Evolutionary conservation across 2,888 invertebrate genomes (phyloP).

Genomic region (Noctua janthina): DNA sequence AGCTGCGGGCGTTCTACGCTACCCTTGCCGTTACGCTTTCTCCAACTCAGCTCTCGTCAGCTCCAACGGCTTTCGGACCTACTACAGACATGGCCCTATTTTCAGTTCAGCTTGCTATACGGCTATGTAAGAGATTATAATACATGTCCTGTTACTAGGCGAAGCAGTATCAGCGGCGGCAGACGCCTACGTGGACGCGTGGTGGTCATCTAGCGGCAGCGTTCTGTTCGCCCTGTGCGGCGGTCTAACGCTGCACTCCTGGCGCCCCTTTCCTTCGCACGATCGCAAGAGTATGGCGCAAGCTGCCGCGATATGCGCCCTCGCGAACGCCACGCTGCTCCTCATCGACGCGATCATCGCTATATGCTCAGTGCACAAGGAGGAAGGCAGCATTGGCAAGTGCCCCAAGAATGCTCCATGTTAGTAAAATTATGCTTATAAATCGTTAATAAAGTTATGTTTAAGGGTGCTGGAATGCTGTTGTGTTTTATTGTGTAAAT

Average conservation of each 20-base stretch:
- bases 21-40: not conserved
- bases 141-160: slow-evolving; percentile 68
- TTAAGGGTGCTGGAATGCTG: slow-evolving; percentile 50
- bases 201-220: slow-evolving; percentile 85
- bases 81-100: not conserved
- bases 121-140: too few relatives aligned
- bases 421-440: slow-evolving; percentile 51
- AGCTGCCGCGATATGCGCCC: slow-evolving; percentile 79
- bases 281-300: slow-evolving; percentile 76
- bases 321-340: slow-evolving; percentile 79
- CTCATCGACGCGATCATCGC: slow-evolving; percentile 80
- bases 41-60: not conserved
- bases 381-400: slow-evolving; percentile 75
- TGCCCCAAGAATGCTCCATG: slow-evolving; percentile 67
- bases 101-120: not conserved
- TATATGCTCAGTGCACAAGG: slow-evolving; percentile 80
- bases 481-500: slow-evolving; percentile 21
- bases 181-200: slow-evolving; percentile 85
- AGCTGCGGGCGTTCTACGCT: not conserved
- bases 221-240: slow-evolving; percentile 81
- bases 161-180: slow-evolving; percentile 85
- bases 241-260: slow-evolving; percentile 78
- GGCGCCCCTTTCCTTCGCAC: slow-evolving; percentile 79
- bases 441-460: slow-evolving; percentile 58
- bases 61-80: not conserved